Evolutionary conservation across 1,140 invertebrate species (phyloP), one percentile per base, ranked within the genome.

Genomic region (Laodelphax striatellus): DNA sequence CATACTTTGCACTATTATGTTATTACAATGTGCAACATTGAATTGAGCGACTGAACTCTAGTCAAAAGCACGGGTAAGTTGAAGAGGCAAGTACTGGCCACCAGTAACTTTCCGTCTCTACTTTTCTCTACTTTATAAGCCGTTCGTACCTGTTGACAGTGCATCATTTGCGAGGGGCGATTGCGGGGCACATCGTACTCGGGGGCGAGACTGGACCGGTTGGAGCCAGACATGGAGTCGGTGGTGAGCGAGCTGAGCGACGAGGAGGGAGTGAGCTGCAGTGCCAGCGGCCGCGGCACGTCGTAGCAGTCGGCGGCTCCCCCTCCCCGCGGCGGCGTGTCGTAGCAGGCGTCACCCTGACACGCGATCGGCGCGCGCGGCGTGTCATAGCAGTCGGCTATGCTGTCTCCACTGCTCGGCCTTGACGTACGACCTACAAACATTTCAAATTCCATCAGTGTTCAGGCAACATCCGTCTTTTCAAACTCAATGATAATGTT

Each of bases 291-390:
- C 43, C 28, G 64, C 53, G 44, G 62, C 34, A 63, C 61, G 52
- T 79, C 78, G 72, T 81, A 79, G 63, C 77, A 76, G 62, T 80
- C 75, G 55, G 55, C 72, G 66, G 56, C 68, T 73, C 62, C 24
- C 55, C 52, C 9, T 43, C 44, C 11, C 53, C 60, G 61, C 19
- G 52, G 43, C 11, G 67, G 67, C 4, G 64, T 62, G 55, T 68
- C 66, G 56, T 68, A 68, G 22, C 50, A 62, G 34, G 38, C 54
- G 14, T 4, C 55, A n/a, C n/a, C n/a, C n/a, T 34, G 21, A 83
- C 75, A 9, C 80, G 80, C 2, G 80, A 28, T 75, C 16, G 81
- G 77, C 31, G 80, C 76, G 16, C 82, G 81, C 54, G 82, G 83
- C 57, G 82, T 80, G 67, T 85, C 83, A 69, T 85, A 85, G 56